These are phyloP conservation scores for Tuberolachnus salignus DNA, from an alignment of 2,888 invertebrate species.

Conservation along the genomic window DNA sequence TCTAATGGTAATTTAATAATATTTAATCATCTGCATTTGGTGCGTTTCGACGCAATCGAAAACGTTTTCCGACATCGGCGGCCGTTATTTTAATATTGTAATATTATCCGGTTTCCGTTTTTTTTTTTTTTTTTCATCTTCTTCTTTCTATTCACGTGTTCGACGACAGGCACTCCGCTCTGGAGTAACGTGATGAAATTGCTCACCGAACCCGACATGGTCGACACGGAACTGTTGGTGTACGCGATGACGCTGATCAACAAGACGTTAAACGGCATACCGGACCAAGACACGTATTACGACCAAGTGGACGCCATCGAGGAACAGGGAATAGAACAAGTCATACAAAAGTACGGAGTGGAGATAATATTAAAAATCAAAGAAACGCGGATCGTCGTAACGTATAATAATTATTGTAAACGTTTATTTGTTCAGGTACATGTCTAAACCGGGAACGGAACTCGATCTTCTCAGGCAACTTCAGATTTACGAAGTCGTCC, in stretches of 20 bases:
- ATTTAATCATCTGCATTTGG: not conserved
- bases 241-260: constrained; percentile 97
- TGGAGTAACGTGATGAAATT: constrained; percentile 85
- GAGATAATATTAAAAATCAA: too few species aligned
- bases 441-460: constrained; percentile 91
- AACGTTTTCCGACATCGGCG: too few species aligned
- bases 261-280: constrained; percentile 89
- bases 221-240: constrained; percentile 92
- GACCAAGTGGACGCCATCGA: constrained; percentile 96
- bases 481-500: constrained; percentile 92
- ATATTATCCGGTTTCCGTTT: not conserved
- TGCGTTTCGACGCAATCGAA: not conserved
- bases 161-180: constrained; percentile 66
- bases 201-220: constrained; percentile 91
- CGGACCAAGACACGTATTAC: constrained; percentile 95
- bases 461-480: constrained; percentile 90
- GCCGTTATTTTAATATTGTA: not conserved
- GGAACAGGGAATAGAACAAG: constrained; percentile 88
- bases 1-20: constrained; percentile 66
- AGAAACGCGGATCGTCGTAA: too few species aligned
- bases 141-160: not conserved
- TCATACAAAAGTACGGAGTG: constrained; percentile 71
- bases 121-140: too few species aligned
- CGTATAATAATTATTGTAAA: not conserved
- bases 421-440: constrained; percentile 67